Base-by-base conservation (phyloP, 2,888 invertebrate genomes). In the Suillia variegata region DNA sequence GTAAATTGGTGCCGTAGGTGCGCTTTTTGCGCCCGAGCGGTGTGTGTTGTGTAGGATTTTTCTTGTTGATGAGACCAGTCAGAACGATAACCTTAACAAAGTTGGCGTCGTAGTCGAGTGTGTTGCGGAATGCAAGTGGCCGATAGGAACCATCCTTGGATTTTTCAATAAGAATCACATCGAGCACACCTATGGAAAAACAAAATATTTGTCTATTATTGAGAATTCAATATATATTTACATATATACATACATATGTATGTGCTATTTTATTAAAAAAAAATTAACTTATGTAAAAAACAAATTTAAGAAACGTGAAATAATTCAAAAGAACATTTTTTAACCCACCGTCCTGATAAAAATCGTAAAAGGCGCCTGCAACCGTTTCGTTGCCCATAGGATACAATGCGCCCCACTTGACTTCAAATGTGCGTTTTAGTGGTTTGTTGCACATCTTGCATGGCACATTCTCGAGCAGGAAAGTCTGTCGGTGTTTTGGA, bases 51-150 rank as follows among this genome's bases (percentile, higher is more conserved):
- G 88, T 86, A 1, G 90, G 88, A 74, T 88, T 87, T 70, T 85
- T 86, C 68, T 86, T 85, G 80, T 92, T 92, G 20, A 87, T 87
- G 42, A 91, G 82, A 1, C 96, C 95, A 58, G 94, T 94, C 1
- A 95, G 85, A 21, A 96, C 96, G 87, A 94, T 93, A 0, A 96
- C 93, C 85, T 98, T 98, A 1, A 98, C 89, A 75, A 98, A 98
- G 80, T 96, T 96, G 0, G 96, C 94, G 81, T 98, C 97, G 82
- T 94, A 94, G 74, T 94, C 93, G 56, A 95, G 84, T 66, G 90
- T 91, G 79, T 96, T 97, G 76, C 89, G 89, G 72, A 93, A 92
- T 1, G 95, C 94, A 59, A 89, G 87, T 56, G 93, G 88, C 61
- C 84, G 86, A 75, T 87, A 88, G 38, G 83, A 82, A 31, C 74